A percentile compares a stretch with the other conserved stretches of the same genome.
phyloP scores from a whole-genome alignment of 2,888 invertebrate genomes.

The Polyommatus iphigenia region DNA sequence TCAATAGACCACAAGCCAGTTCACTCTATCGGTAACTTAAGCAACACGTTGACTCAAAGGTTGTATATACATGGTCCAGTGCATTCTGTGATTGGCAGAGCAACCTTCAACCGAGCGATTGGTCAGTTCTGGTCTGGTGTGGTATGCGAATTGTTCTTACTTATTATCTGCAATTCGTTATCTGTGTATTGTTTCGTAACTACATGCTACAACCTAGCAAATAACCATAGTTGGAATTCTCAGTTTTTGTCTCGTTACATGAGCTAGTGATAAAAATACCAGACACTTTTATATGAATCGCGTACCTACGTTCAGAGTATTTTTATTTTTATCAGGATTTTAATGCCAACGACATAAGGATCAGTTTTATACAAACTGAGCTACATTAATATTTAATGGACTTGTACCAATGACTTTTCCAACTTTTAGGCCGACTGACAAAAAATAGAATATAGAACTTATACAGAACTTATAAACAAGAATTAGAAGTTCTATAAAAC shows the following conservation, averaged over 20 bases:
- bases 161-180: conserved; percentile 48
- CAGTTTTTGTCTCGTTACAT: neutral
- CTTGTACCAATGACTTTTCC: too few relatives aligned
- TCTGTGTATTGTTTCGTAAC: conserved; percentile 45
- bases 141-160: conserved; percentile 57
- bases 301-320: too few relatives aligned
- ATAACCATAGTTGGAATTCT: neutral
- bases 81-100: conserved; percentile 33
- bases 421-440: too few relatives aligned
- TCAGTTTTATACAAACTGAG: too few relatives aligned
- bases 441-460: too few relatives aligned
- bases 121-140: conserved; percentile 48
- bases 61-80: conserved; percentile 24
- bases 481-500: too few relatives aligned
- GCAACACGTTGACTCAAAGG: conserved; percentile 11
- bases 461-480: too few relatives aligned
- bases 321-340: too few relatives aligned
- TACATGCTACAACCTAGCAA: neutral
- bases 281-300: neutral
- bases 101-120: conserved; percentile 60
- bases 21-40: neutral
- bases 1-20: neutral
- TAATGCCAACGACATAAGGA: too few relatives aligned
- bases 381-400: too few relatives aligned
- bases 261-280: neutral